Evolutionary conservation across 2,888 invertebrate species (phyloP).

Genomic region (Cyclophora punctaria): DNA sequence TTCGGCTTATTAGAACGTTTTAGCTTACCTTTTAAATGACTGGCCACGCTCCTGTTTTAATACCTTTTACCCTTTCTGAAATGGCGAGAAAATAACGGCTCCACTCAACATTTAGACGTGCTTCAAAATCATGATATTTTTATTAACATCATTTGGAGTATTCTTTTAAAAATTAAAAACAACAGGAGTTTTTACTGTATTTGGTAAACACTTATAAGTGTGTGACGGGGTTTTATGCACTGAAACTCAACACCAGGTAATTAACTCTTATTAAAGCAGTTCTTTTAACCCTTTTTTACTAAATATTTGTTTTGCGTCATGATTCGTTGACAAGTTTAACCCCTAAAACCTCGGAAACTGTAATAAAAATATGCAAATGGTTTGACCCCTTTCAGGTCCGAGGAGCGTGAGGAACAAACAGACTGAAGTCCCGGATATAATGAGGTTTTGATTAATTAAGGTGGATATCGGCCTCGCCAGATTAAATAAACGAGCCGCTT

Average conservation of each 20-base stretch:
- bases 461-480: slow-evolving; percentile 8
- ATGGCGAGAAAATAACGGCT: slow-evolving; percentile 2
- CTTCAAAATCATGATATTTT: too few relatives aligned
- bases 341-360: neutral
- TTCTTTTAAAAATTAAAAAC: too few relatives aligned
- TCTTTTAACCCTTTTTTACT: too few relatives aligned
- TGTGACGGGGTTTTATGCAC: too few relatives aligned
- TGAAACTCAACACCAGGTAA: too few relatives aligned
- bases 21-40: slow-evolving; percentile 10
- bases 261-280: too few relatives aligned
- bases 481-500: slow-evolving; percentile 2
- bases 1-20: slow-evolving; percentile 16
- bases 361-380: slow-evolving; percentile 22
- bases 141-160: too few relatives aligned
- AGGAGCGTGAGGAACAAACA: slow-evolving; percentile 15
- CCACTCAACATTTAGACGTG: too few relatives aligned
- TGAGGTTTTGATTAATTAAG: slow-evolving; percentile 23
- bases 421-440: slow-evolving; percentile 13
- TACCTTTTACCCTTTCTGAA: slow-evolving; percentile 8
- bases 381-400: slow-evolving; percentile 9
- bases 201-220: too few relatives aligned
- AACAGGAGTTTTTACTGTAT: too few relatives aligned
- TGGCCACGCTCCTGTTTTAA: slow-evolving; percentile 3
- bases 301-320: neutral
- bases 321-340: neutral